Evolutionary conservation across 2,888 invertebrate species (phyloP), one percentile per base, ranked within the genome.

Genomic region (Watsonalla binaria): DNA sequence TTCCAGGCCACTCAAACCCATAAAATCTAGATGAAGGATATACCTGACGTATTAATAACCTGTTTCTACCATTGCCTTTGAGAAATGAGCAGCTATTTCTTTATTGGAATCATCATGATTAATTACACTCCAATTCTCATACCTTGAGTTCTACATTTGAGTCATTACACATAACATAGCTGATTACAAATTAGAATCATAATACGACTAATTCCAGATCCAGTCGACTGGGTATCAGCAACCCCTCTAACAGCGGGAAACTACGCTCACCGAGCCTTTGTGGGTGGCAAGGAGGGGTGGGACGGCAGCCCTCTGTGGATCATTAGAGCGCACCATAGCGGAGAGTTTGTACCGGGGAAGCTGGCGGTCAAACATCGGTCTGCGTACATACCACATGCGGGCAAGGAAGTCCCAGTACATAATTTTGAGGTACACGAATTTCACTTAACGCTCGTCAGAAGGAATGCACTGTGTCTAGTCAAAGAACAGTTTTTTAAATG

Each of bases 281-380:
- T 83, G 0, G 90, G 76, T 0, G 91, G 91, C 5, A 80, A 70
- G 51, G 91, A 91, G 58, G 90, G 80, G 0, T 86, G 88, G 85
- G 90, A 91, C 56, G 69, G 78, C 11, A 90, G 86, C 58, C 90
- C 90, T 0, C 69, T 91, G 6, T 90, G 89, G 81, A 69, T 86
- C 6, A 90, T 91, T 58, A 77, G 91, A 54, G 80, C 90, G 0
- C 84, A 86, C 46, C 82, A 87, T 60, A 77, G 75, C 37, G 89
- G 88, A 9, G 85, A 87, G 49, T 67, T 86, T 0, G 62, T 90
- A 5, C 90, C 89, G 0, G 91, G 91, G 2, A 92, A 91, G 57
- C 68, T 91, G 15, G 84, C 87, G 6, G 68, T 84, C 45, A 86
- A 81, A 52, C 85, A 85, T 60, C 74, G 78, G 7, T 62, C 80